Evolutionary conservation across 2,113 vertebrate species (phyloP).

Genomic region (Seriola aureovittata): DNA sequence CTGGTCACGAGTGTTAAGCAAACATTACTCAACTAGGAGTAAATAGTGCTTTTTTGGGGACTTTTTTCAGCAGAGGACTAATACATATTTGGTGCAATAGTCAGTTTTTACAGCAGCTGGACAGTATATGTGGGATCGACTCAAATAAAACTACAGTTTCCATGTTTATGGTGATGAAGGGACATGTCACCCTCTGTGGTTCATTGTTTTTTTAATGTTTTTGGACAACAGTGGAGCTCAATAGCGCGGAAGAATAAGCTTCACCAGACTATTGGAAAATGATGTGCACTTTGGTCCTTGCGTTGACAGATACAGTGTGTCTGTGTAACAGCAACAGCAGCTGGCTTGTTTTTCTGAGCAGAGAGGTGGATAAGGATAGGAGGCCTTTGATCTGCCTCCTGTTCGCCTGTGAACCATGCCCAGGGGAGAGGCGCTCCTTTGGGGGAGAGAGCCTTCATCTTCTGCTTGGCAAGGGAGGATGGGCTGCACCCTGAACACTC

Average conservation of each 20-base stretch:
- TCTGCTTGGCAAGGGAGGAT: slow-evolving; percentile 42
- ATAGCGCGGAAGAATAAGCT: too few relatives aligned
- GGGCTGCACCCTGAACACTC: slow-evolving; percentile 20
- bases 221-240: too few relatives aligned
- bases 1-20: too few relatives aligned
- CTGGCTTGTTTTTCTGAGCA: slow-evolving; percentile 56
- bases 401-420: slow-evolving; percentile 61
- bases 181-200: too few relatives aligned
- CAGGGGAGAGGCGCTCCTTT: slow-evolving; percentile 53
- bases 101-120: neutral
- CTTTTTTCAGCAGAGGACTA: neutral
- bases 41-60: neutral
- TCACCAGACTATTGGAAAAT: too few relatives aligned
- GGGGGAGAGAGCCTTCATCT: slow-evolving; percentile 65
- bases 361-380: slow-evolving; percentile 31
- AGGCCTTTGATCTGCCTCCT: slow-evolving; percentile 72
- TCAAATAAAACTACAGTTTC: too few relatives aligned
- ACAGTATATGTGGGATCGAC: neutral
- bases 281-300: neutral
- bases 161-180: too few relatives aligned
- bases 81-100: neutral
- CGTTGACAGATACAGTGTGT: neutral
- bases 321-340: slow-evolving; percentile 32
- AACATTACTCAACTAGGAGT: too few relatives aligned
- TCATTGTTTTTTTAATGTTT: too few relatives aligned